phyloP scores from a whole-genome alignment of 2,797 vertebrate species.

The Enoplosus armatus region DNA sequence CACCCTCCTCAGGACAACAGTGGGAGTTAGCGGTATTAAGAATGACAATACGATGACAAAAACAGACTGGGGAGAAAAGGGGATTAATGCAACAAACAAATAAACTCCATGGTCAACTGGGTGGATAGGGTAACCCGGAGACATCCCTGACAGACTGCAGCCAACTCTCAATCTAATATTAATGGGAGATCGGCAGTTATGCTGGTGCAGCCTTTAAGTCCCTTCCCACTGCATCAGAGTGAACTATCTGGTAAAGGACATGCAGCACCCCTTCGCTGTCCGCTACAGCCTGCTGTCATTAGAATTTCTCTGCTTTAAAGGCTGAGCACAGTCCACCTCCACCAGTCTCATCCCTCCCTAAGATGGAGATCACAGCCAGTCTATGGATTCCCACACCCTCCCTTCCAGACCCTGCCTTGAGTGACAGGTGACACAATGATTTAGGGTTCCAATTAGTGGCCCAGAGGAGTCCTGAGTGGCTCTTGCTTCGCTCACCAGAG shows the following conservation, averaged over 20 bases:
- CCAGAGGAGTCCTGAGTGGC: slow-evolving; percentile 77
- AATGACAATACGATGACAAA: slow-evolving; percentile 15
- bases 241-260: slow-evolving; percentile 75
- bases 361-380: slow-evolving; percentile 74
- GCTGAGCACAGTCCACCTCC: slow-evolving; percentile 67
- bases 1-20: slow-evolving; percentile 23
- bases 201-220: slow-evolving; percentile 49
- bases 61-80: background rate
- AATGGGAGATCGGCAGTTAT: slow-evolving; percentile 61
- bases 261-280: slow-evolving; percentile 53
- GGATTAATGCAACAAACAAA: slow-evolving; percentile 23
- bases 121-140: slow-evolving; percentile 15
- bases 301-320: slow-evolving; percentile 78
- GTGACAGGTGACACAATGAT: slow-evolving; percentile 87
- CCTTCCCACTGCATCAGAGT: slow-evolving; percentile 58
- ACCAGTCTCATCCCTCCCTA: slow-evolving; percentile 58
- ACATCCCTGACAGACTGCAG: slow-evolving; percentile 31
- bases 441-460: slow-evolving; percentile 88
- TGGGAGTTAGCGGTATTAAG: slow-evolving; percentile 2
- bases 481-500: slow-evolving; percentile 75
- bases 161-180: slow-evolving; percentile 49
- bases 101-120: slow-evolving; percentile 25
- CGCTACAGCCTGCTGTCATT: slow-evolving; percentile 72
- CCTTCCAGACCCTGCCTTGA: slow-evolving; percentile 65
- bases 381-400: slow-evolving; percentile 65